Percentiles rank a stretch among this genome's conserved stretches.
Evolutionary conservation across 2,888 invertebrate genomes (phyloP).

Genomic region (Tricholauxania praeusta): DNA sequence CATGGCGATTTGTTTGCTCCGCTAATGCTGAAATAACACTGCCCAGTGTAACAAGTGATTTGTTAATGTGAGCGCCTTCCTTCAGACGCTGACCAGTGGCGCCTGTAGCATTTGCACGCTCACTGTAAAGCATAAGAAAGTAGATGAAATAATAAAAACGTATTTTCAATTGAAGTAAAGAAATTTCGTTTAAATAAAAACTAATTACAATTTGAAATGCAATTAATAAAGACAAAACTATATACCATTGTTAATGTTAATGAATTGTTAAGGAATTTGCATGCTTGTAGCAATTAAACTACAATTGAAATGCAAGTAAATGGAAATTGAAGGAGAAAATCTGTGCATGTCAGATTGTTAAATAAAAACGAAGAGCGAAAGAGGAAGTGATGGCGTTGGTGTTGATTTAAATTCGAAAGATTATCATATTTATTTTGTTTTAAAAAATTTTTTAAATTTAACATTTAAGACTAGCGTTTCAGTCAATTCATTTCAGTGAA

Average conservation of each 20-base stretch:
- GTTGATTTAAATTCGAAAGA: background rate
- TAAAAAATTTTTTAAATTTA: too few relatives aligned
- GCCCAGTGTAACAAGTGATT: conserved; percentile 88
- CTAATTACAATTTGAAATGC: background rate
- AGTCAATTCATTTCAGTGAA: too few relatives aligned
- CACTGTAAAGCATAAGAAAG: conserved; percentile 70
- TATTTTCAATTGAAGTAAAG: background rate
- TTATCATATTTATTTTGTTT: too few relatives aligned
- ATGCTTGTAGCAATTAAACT: conserved; percentile 5
- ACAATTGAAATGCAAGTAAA: conserved; percentile 6
- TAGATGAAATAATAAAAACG: background rate
- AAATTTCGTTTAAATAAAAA: background rate
- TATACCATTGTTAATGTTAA: background rate
- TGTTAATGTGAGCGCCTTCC: conserved; percentile 92
- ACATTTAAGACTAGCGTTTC: too few relatives aligned
- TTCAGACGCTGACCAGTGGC: conserved; percentile 91
- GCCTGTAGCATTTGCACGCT: conserved; percentile 89
- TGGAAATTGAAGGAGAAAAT: background rate
- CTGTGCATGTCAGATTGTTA: too few relatives aligned
- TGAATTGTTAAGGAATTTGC: conserved; percentile 3
- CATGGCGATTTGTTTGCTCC: conserved; percentile 70
- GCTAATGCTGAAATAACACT: conserved; percentile 90
- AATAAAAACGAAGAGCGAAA: too few relatives aligned
- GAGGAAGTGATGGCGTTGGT: background rate
- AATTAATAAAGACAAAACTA: background rate